Evolutionary conservation across 2,113 vertebrate species (phyloP).

Genomic region (Argyrosomus japonicus): DNA sequence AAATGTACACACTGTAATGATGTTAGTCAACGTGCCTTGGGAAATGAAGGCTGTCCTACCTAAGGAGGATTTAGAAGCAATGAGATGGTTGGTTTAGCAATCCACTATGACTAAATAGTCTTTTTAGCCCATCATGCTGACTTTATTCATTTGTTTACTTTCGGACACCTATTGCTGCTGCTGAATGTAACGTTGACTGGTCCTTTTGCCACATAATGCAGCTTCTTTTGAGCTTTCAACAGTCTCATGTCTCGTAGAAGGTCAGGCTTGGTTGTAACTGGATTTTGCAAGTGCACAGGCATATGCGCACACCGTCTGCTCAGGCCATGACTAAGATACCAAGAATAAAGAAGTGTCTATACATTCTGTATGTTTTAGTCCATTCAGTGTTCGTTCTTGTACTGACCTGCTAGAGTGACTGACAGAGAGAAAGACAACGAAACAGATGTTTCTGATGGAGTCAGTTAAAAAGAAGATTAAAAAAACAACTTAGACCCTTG

Average conservation of each 20-base stretch:
- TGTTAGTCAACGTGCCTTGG: neutral
- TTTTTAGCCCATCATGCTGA: neutral
- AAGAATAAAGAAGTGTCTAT: neutral
- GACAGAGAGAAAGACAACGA: neutral
- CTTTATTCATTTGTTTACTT: neutral
- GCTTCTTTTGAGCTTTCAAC: neutral
- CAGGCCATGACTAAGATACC: conserved; percentile 7
- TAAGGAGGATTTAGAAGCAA: neutral
- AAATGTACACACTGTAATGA: neutral
- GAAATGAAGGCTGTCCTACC: neutral
- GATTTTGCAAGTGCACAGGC: neutral
- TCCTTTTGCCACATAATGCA: neutral
- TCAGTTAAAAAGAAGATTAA: neutral
- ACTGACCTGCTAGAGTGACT: neutral
- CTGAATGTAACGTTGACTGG: neutral
- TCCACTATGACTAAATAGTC: neutral
- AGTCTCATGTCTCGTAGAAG: neutral
- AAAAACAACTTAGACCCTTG: neutral
- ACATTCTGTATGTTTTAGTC: neutral
- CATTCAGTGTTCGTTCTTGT: neutral
- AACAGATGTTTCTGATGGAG: neutral
- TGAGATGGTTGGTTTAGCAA: neutral
- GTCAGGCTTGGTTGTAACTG: conserved; percentile 2
- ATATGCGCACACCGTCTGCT: neutral
- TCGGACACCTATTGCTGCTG: neutral